Percentiles rank a stretch among this genome's conserved stretches.
Conservation (phyloP, 2,113 vertebrate species). For the Ptilonorhynchus violaceus region DNA sequence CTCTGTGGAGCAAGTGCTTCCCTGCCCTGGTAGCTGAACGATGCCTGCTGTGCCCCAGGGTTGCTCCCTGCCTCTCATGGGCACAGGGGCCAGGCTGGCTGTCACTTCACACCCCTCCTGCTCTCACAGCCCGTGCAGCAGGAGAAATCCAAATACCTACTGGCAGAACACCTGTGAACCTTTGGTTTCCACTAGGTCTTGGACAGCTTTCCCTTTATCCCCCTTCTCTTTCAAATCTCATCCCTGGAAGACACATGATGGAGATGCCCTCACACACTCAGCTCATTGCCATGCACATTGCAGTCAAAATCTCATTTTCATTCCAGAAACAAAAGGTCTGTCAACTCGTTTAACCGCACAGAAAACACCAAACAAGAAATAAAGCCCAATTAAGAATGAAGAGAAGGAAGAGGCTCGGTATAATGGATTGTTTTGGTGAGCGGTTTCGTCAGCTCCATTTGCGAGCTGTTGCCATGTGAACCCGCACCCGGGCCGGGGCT, state of each 20-base stretch:
- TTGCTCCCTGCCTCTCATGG: background rate
- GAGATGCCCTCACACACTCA: accelerated
- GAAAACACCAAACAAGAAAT: slow-evolving; percentile 62
- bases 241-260: background rate
- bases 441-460: background rate
- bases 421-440: slow-evolving; percentile 35
- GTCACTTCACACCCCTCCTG: background rate
- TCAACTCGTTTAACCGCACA: slow-evolving; percentile 49
- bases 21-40: background rate
- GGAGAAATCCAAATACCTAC: background rate
- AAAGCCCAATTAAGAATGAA: slow-evolving; percentile 54
- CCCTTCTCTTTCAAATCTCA: background rate
- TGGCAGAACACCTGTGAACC: background rate
- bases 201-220: background rate
- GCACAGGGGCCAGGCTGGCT: background rate
- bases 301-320: slow-evolving; percentile 52
- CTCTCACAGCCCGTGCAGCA: background rate
- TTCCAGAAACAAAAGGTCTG: slow-evolving; percentile 62
- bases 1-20: background rate
- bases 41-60: background rate
- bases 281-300: slow-evolving; percentile 2
- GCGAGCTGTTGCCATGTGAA: background rate
- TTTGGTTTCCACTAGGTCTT: background rate
- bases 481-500: background rate
- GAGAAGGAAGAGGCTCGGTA: slow-evolving; percentile 24